phyloP scores from a whole-genome alignment of 2,113 vertebrate genomes.

The Datnioides undecimradiatus region DNA sequence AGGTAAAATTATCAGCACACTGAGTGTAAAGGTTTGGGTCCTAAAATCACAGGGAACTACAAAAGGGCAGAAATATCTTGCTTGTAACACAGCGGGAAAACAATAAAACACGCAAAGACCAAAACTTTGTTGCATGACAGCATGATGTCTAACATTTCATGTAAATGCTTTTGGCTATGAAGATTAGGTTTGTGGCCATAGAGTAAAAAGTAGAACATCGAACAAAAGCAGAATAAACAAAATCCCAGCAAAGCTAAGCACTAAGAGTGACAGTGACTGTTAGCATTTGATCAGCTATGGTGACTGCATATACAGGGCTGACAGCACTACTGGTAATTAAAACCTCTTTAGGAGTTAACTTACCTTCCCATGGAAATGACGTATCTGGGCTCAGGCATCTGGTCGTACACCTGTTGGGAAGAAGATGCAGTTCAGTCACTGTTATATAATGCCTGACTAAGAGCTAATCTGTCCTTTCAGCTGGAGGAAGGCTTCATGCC shows the following conservation, averaged over 20 bases:
- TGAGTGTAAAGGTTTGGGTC: neutral
- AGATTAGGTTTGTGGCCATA: neutral
- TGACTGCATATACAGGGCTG: neutral
- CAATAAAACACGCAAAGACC: neutral
- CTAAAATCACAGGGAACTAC: neutral
- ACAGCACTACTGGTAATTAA: too few relatives aligned
- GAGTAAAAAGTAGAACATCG: neutral
- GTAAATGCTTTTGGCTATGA: neutral
- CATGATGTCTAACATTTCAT: neutral
- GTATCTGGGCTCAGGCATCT: constrained; percentile 98
- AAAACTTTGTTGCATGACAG: neutral
- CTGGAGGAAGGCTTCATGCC: constrained; percentile 47
- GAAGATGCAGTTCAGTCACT: constrained; percentile 21
- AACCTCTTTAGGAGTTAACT: constrained; percentile 28
- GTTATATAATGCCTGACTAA: constrained; percentile 56
- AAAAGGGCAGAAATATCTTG: neutral
- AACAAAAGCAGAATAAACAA: neutral
- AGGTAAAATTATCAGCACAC: neutral
- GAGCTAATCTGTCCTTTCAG: constrained; percentile 62
- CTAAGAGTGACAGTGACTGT: neutral
- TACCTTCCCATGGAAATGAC: constrained; percentile 99
- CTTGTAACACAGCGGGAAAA: neutral
- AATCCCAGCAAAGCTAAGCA: neutral
- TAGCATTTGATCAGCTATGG: neutral
- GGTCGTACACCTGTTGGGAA: constrained; percentile 92